Evolutionary conservation across 2,113 vertebrate species (phyloP).

Genomic region (Neolamprologus sp.): DNA sequence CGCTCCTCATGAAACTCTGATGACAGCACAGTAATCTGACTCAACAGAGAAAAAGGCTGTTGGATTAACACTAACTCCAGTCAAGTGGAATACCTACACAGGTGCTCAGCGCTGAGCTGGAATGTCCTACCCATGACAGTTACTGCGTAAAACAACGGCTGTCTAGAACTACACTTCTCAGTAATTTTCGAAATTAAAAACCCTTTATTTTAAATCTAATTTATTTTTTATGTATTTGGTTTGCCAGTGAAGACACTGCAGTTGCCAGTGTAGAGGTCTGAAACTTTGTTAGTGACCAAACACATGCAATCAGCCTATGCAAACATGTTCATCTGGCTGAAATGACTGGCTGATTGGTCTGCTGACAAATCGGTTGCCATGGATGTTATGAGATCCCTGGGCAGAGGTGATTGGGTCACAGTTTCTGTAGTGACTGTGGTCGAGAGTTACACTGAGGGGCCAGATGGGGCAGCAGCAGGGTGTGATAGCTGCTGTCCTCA

Average conservation of each 20-base stretch:
- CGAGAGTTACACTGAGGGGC: conserved; percentile 30
- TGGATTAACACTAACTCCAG: conserved; percentile 46
- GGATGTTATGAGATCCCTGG: conserved; percentile 41
- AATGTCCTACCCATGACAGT: neutral
- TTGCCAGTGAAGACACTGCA: neutral
- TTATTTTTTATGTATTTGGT: neutral
- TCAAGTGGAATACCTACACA: conserved; percentile 47
- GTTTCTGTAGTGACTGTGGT: conserved; percentile 20
- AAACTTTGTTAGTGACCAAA: neutral
- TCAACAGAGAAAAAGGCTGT: conserved; percentile 45
- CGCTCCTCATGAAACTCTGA: conserved; percentile 47
- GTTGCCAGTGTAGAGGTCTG: neutral
- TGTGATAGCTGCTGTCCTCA: neutral
- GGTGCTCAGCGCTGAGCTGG: conserved; percentile 11
- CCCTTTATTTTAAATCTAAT: neutral
- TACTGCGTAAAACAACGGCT: neutral
- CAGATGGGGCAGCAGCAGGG: conserved; percentile 62
- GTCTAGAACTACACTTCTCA: neutral
- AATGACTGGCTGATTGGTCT: conserved; percentile 20
- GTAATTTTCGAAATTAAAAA: neutral
- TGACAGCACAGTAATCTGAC: conserved; percentile 48
- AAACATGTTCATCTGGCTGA: neutral
- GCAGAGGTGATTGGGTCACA: conserved; percentile 46
- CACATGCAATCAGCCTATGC: neutral
- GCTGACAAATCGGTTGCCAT: conserved; percentile 43